Evolutionary conservation across 2,797 vertebrate genomes (phyloP), one percentile per base, ranked within the genome.

Genomic region (Pygocentrus nattereri): DNA sequence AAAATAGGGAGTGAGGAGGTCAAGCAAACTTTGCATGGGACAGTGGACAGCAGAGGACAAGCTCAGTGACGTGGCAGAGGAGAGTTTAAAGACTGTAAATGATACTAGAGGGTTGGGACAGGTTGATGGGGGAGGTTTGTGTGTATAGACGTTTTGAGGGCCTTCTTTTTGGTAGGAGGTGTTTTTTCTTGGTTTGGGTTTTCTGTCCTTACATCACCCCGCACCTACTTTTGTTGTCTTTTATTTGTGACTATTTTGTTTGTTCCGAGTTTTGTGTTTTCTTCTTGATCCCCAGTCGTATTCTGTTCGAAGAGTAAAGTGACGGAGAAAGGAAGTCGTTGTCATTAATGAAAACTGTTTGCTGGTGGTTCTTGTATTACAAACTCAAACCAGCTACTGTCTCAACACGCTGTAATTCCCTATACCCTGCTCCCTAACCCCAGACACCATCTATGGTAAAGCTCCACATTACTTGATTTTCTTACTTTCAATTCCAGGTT

Each of bases 381-480:
- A 82, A 78, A 85, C 54, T 34, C 56, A 64, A 82, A 59, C 78
- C 81, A 84, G 77, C 79, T 80, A 76, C 79, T 82, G 81, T 85
- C 82, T 49, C 76, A 68, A 73, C 68, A 83, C 77, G 70, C 74
- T 88, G 76, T 85, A 72, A 69, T 72, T 69, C 67, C 52, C n/a
- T 47, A 21, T 41, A n/a, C 21, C 31, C 54, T 52, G 58, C 23
- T 58, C 13, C 54, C 78, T 27, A 61, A 61, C 23, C 59, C 59
- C 59, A 62, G 15, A 49, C 27, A 74, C 30, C 74, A 79, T 52
- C 78, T 47, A 71, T 54, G 82, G 54, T 80, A 79, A 78, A 74
- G 72, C 69, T 74, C 77, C 79, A 69, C 72, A 27, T 81, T 90
- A 87, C 88, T 85, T 87, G 85, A 89, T 78, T 58, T 65, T 82